Base-by-base conservation (phyloP, 2,888 invertebrate species). In the Drosophila tanythrix region DNA sequence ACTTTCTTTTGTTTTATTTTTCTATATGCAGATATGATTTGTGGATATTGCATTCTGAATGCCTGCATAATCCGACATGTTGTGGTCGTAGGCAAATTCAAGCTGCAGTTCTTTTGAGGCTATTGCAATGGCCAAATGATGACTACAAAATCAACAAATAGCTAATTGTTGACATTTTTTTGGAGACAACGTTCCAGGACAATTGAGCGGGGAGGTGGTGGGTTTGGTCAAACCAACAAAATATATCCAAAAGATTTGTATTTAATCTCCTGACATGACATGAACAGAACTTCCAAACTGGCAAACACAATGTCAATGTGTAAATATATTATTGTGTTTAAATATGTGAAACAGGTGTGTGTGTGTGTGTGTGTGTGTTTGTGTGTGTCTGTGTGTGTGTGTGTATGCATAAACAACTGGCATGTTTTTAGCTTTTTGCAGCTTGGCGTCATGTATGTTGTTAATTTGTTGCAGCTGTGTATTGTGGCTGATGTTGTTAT, bases 341-440 rank as follows among this genome's bases (percentile, higher is more conserved):
- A 36, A 35, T 29, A 29, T 27, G n/a, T 61, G 50, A 25, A 21
- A 63, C 35, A 33, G 15, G 21, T 43, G 27, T 48, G 6, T 33
- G 5, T n/a, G 31, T 61, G 18, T 55, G 7, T 35, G 53, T 52
- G 61, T 51, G 62, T 69, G 51, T 58, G 53, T 51, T 56, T 33
- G 58, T 58, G 58, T 48, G 50, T 38, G 48, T 64, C 38, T 50
- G 60, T 29, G 51, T 55, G 50, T 67, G 68, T 57, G 53, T 60
- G 70, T 57, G 65, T 65, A 29, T 63, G 70, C 57, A 70, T 83
- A 86, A 83, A 75, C 70, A 88, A 77, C 65, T 85, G 81, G 77
- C 85, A 78, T 83, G 86, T 87, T 88, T 82, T 85, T 82, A 83
- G 77, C 88, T 85, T 88, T 84, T 85, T 82, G 85, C 88, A 82